Conservation (phyloP, 2,113 vertebrate genomes). For the Lethenteron camtschaticum region DNA sequence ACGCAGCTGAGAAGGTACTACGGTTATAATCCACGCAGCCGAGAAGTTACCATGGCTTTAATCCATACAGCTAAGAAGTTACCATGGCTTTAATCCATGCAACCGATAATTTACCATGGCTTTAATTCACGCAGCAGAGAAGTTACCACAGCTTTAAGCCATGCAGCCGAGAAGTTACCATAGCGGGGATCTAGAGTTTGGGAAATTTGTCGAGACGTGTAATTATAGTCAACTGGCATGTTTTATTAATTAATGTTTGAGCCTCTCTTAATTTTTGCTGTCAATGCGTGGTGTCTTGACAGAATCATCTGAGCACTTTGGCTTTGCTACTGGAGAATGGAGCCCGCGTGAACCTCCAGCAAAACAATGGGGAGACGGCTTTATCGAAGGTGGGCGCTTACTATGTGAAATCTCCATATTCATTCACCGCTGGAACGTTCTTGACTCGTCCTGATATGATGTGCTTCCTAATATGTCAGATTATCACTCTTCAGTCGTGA, state of each 20-base stretch:
- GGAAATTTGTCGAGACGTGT: not conserved
- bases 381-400: slow-evolving; percentile 55
- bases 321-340: slow-evolving; percentile 82
- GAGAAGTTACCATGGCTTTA: not conserved
- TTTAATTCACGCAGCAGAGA: no score
- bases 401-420: no score
- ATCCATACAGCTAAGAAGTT: not conserved
- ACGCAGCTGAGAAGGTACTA: slow-evolving; percentile 74
- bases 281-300: slow-evolving; percentile 9
- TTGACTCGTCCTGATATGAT: no score
- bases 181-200: not conserved
- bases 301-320: slow-evolving; percentile 83
- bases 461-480: no score
- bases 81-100: not conserved
- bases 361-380: slow-evolving; percentile 57
- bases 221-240: not conserved
- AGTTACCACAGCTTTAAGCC: no score
- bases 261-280: not conserved
- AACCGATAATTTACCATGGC: not conserved
- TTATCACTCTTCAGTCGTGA: no score
- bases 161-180: no score
- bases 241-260: slow-evolving; percentile 6
- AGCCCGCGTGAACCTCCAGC: slow-evolving; percentile 60
- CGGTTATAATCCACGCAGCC: not conserved
- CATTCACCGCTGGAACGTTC: no score